These are phyloP conservation scores for Herpetotheres cachinnans DNA, from an alignment of 2,113 vertebrate genomes.

Conservation along the genomic window DNA sequence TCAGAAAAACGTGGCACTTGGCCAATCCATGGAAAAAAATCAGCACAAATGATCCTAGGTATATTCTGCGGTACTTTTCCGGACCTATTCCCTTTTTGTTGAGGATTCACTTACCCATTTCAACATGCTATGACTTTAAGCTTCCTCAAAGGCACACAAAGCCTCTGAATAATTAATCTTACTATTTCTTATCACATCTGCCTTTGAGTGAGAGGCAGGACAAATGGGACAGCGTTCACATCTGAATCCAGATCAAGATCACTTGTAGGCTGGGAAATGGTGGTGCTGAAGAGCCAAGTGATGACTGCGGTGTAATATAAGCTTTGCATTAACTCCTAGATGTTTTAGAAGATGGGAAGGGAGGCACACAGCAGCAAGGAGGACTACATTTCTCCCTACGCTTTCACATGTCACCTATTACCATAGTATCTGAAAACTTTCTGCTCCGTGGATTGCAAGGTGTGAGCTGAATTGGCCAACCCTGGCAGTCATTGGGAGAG, in stretches of 20 bases:
- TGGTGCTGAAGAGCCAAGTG: neutral
- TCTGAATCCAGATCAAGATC: conserved; percentile 42
- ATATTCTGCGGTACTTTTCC: conserved; percentile 28
- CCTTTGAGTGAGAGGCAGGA: conserved; percentile 18
- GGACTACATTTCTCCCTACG: neutral
- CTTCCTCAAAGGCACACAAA: conserved; percentile 17
- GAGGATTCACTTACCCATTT: neutral
- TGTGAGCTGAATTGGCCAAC: neutral
- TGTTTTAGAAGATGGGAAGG: neutral
- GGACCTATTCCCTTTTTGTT: neutral
- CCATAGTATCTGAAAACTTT: neutral
- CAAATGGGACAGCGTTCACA: neutral
- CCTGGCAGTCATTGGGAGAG: neutral
- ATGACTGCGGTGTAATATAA: neutral
- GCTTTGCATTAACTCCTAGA: neutral
- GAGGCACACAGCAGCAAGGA: neutral
- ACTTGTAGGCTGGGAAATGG: neutral
- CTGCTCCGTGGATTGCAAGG: neutral
- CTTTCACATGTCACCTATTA: neutral
- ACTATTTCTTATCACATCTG: conserved; percentile 28
- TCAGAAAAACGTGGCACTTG: neutral
- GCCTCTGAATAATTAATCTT: conserved; percentile 44
- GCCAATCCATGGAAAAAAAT: neutral
- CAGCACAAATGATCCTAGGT: neutral
- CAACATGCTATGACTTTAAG: neutral